Conservation (phyloP, 2,797 vertebrate genomes). For the Pteronotus mesoamericanus region DNA sequence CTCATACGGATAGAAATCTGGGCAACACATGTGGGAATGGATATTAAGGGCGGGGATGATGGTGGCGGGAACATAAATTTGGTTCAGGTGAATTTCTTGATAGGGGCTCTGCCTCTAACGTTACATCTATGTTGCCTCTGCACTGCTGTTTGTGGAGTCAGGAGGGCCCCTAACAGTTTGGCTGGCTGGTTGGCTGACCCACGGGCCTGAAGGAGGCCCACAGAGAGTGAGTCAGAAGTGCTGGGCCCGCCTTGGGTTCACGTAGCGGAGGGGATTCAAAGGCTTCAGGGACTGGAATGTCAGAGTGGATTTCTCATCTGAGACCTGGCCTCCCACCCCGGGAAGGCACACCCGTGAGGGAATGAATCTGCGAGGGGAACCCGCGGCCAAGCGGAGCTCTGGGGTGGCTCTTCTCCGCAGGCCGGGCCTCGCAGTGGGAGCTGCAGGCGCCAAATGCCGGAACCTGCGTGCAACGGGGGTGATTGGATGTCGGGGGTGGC, state of each 20-base stretch:
- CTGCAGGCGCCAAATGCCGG: neutral
- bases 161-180: neutral
- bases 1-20: neutral
- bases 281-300: neutral
- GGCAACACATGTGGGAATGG: neutral
- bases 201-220: neutral
- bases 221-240: neutral
- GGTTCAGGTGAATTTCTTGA: neutral
- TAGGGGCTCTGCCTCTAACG: neutral
- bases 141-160: neutral
- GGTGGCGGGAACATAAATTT: neutral
- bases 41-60: too few relatives aligned
- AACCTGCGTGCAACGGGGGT: too few relatives aligned
- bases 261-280: neutral
- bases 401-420: neutral
- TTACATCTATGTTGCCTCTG: neutral
- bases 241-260: neutral
- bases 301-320: neutral
- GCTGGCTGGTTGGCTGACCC: neutral
- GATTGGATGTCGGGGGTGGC: neutral
- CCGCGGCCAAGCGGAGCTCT: neutral
- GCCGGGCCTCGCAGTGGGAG: neutral
- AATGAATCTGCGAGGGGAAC: neutral
- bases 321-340: neutral
- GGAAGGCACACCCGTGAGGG: neutral